These are phyloP conservation scores for Anthopleura xanthogrammica DNA, from an alignment of 92 coral and sea anemone genomes.

Conservation along the genomic window DNA sequence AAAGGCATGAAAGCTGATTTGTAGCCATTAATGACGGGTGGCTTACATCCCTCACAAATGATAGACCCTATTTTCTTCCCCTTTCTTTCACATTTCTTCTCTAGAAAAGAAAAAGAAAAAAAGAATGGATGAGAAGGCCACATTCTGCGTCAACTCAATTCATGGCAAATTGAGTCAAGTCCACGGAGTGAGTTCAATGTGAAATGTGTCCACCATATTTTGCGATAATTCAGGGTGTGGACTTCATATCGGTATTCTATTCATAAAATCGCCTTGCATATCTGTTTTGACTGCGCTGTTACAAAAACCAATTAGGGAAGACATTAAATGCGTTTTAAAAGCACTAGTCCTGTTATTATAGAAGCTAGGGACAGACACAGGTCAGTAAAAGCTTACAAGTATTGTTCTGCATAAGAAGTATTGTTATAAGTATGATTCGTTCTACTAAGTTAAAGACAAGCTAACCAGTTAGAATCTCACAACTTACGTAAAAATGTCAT, in stretches of 20 bases:
- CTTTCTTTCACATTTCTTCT: slow-evolving; percentile 26
- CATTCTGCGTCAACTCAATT: not conserved
- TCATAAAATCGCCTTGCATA: no score
- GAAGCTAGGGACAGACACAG: no score
- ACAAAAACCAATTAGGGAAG: no score
- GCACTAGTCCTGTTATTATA: no score
- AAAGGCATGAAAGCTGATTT: slow-evolving; percentile 21
- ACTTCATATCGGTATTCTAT: not conserved
- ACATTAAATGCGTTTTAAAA: no score
- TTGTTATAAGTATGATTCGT: no score
- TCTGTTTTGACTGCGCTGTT: no score
- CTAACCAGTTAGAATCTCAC: no score
- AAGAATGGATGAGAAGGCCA: not conserved
- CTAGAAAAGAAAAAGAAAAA: not conserved
- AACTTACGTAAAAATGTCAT: slow-evolving; percentile 40
- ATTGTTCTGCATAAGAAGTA: no score
- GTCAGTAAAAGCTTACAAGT: no score
- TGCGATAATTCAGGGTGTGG: not conserved
- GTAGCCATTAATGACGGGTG: slow-evolving; percentile 27
- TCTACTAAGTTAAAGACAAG: no score
- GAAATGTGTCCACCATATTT: not conserved
- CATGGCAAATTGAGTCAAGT: not conserved
- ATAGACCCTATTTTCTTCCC: slow-evolving; percentile 22
- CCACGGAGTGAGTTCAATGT: no score
- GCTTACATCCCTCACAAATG: slow-evolving; percentile 26